Base-by-base conservation (phyloP, 2,113 vertebrate genomes). In the Sisor rabdophorus region DNA sequence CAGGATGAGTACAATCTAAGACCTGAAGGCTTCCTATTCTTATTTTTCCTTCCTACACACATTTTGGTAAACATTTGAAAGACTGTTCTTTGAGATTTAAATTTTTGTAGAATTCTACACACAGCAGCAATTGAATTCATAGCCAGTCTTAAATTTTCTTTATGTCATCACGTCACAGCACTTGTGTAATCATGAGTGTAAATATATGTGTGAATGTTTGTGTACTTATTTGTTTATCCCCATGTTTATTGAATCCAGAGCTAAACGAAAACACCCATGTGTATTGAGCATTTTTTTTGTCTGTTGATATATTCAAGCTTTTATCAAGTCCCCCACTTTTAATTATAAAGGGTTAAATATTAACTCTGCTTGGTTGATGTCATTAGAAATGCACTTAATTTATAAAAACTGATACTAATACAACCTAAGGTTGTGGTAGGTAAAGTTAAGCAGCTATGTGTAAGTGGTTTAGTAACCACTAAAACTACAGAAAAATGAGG, bases 1-100 rank as follows among this genome's bases (percentile, higher is more conserved):
- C 40, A 48, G 52, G 52, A 59, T 36, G 32, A 7, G 32, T 36
- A 36, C 15, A 60, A 2, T 24, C 22, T 48, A 58, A 58, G 8
- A 26, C 9, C 17, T 5, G 32, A 56, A 26, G 30, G 3, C n/a
- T 24, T 16, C 30, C 32, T 1, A 32, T 9, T 36, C 17, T 24
- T 36, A 36, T 36, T 4, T 48, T 47, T 47, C 15, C 22, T 32
- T 40, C 26, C 63, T 11, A 53, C 68, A 53, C 55, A 48, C 44
- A n/a, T 19, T 70, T 32, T 65, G 24, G 10, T 47, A 65, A 4
- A 75, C 63, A 71, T 24, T 56, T 74, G 77, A 87, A 77, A 78
- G 76, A 86, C 80, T 80, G 78, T 50, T 72, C 74, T 19, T 82
- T 78, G 68, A 77, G 82, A 83, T 87, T 85, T 80, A 72, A 77